Evolutionary conservation across 1,140 invertebrate species (phyloP).

Genomic region (Drosophila baimaii): DNA sequence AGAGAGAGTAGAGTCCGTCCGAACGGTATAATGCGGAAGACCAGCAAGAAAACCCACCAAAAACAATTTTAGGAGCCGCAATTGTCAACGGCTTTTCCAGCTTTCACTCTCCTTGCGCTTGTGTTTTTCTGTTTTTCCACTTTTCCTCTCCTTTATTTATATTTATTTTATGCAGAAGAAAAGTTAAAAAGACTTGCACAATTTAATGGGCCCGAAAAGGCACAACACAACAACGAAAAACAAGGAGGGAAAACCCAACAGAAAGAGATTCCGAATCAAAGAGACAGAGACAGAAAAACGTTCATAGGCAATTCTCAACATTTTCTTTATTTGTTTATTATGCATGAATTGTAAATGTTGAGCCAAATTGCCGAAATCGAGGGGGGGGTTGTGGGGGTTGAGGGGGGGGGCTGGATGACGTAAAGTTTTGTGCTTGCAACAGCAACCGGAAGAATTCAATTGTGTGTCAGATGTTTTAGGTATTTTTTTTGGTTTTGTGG

Average conservation of each 20-base stretch:
- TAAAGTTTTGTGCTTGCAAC: slow-evolving; percentile 60
- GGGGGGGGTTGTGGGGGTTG: neutral
- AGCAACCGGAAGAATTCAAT: slow-evolving; percentile 80
- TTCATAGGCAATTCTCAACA: slow-evolving; percentile 57
- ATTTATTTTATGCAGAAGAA: slow-evolving; percentile 76
- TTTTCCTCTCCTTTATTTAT: slow-evolving; percentile 62
- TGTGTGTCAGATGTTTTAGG: slow-evolving; percentile 64
- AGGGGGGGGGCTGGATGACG: slow-evolving; percentile 37
- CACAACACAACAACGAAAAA: slow-evolving; percentile 5
- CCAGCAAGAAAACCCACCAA: slow-evolving; percentile 22
- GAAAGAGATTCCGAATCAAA: slow-evolving; percentile 25
- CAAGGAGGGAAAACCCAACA: slow-evolving; percentile 6
- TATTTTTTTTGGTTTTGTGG: slow-evolving; percentile 9
- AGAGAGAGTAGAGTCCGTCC: slow-evolving; percentile 20
- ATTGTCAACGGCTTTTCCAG: slow-evolving; percentile 53
- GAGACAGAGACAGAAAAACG: slow-evolving; percentile 25
- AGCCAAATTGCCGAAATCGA: slow-evolving; percentile 32
- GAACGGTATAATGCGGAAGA: slow-evolving; percentile 26
- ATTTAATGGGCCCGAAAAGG: slow-evolving; percentile 46
- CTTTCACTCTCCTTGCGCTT: slow-evolving; percentile 2
- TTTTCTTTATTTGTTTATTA: slow-evolving; percentile 78
- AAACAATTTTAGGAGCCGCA: slow-evolving; percentile 53
- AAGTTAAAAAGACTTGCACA: slow-evolving; percentile 68
- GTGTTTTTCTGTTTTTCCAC: slow-evolving; percentile 38
- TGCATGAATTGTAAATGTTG: slow-evolving; percentile 77